phyloP scores from a whole-genome alignment of 2,113 vertebrate species.

The Pachycephala philippinensis region DNA sequence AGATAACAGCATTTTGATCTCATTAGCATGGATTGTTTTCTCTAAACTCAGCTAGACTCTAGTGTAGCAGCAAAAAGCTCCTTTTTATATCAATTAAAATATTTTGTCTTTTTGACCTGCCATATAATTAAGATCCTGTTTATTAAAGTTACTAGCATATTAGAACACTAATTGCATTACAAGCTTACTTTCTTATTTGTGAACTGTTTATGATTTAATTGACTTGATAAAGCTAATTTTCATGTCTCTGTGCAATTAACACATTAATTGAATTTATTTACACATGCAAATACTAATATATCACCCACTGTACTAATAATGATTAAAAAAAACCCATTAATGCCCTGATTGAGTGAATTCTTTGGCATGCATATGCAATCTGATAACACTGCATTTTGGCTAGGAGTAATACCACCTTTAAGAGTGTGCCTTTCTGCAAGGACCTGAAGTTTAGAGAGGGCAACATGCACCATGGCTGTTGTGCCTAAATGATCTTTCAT shows the following conservation, averaged over 20 bases:
- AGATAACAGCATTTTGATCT: slow-evolving; percentile 65
- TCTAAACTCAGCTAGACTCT: slow-evolving; percentile 46
- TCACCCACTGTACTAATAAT: not conserved
- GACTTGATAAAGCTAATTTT: slow-evolving; percentile 72
- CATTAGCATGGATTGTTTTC: slow-evolving; percentile 62
- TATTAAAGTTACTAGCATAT: slow-evolving; percentile 69
- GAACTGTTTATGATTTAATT: slow-evolving; percentile 73
- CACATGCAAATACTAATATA: slow-evolving; percentile 38
- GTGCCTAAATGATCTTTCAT: not conserved
- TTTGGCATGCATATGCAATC: not conserved
- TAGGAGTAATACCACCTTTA: not conserved
- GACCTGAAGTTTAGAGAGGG: not conserved
- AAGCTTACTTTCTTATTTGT: slow-evolving; percentile 67
- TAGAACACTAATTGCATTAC: slow-evolving; percentile 72
- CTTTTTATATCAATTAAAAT: slow-evolving; percentile 59
- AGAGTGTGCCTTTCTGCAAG: not conserved
- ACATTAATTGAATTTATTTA: slow-evolving; percentile 71
- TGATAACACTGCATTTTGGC: not conserved
- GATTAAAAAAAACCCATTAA: not conserved
- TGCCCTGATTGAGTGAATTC: not conserved
- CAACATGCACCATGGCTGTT: not conserved
- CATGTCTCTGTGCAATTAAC: slow-evolving; percentile 64
- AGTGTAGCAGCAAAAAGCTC: slow-evolving; percentile 24
- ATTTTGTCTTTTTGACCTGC: slow-evolving; percentile 50
- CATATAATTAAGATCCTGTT: slow-evolving; percentile 67